Base-by-base conservation (phyloP, 2,113 vertebrate species). In the Semnornis frantzii region DNA sequence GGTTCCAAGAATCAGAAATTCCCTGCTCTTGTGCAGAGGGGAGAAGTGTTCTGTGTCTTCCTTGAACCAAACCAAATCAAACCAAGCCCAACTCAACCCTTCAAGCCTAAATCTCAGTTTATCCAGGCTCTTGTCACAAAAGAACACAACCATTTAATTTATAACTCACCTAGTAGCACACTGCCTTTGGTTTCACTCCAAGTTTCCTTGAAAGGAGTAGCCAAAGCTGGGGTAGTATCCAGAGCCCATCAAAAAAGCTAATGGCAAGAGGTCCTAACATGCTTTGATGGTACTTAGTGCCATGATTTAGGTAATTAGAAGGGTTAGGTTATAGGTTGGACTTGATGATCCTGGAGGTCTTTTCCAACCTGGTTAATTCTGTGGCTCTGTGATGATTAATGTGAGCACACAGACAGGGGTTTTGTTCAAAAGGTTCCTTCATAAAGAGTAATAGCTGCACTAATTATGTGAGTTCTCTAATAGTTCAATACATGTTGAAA, bases 401-500 rank as follows among this genome's bases (percentile, higher is more conserved):
- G 12, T 7, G 59, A 87, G 44, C 66, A 25, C 25, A 33, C 24
- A 63, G 73, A 57, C 1, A 83, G 30, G 19, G 12, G 31, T 68
- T 94, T 63, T 5, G 4, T 74, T 80, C 62, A 64, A 78, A 92
- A 83, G 34, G 28, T 48, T 72, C 44, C 82, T 93, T 77, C 80
- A 69, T 50, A 52, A 90, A 81, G 42, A 87, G 48, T 44, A 91
- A 71, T 54, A 89, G 66, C 69, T 54, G 85, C n/a, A 7, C 34
- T 72, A 86, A 92, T 92, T 16, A 68, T 23, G 30, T 17, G 30
- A 87, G 82, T 92, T 90, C 88, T 92, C 76, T 71, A 82, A 89
- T 55, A 95, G 89, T 39, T 94, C 82, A 52, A n/a, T 74, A 17
- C 39, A 69, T 15, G 63, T 46, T 83, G 90, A 93, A 96, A 92